Evolutionary conservation across 2,888 invertebrate genomes (phyloP).

Genomic region (Drosophila setosimentum): DNA sequence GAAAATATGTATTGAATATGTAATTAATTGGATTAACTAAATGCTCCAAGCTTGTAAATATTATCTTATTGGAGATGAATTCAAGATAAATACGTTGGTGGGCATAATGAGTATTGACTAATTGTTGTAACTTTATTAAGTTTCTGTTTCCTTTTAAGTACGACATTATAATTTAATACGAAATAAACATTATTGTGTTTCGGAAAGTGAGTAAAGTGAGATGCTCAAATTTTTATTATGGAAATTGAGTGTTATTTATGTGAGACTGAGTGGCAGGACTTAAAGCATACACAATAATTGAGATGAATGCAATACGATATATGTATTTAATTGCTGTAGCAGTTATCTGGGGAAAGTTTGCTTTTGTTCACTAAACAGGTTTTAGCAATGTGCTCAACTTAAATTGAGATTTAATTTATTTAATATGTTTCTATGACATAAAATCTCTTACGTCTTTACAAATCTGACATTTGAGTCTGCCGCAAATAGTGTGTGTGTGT

Average conservation of each 20-base stretch:
- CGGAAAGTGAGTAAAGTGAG: neutral
- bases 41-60: too few relatives aligned
- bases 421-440: constrained; percentile 16
- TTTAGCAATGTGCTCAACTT: neutral
- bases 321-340: neutral
- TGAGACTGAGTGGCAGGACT: neutral
- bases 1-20: neutral
- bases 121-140: neutral
- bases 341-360: neutral
- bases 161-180: neutral
- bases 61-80: neutral
- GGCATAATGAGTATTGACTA: too few relatives aligned
- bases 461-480: constrained; percentile 1
- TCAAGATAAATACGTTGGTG: too few relatives aligned
- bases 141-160: neutral
- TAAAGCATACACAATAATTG: neutral
- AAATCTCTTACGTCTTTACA: neutral
- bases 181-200: neutral
- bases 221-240: neutral
- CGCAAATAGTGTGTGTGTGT: constrained; percentile 1
- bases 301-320: neutral
- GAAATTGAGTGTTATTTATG: neutral
- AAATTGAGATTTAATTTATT: constrained; percentile 19
- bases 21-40: neutral
- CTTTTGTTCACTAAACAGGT: neutral